phyloP scores from a whole-genome alignment of 2,797 vertebrate species.

The Oophaga sylvatica region DNA sequence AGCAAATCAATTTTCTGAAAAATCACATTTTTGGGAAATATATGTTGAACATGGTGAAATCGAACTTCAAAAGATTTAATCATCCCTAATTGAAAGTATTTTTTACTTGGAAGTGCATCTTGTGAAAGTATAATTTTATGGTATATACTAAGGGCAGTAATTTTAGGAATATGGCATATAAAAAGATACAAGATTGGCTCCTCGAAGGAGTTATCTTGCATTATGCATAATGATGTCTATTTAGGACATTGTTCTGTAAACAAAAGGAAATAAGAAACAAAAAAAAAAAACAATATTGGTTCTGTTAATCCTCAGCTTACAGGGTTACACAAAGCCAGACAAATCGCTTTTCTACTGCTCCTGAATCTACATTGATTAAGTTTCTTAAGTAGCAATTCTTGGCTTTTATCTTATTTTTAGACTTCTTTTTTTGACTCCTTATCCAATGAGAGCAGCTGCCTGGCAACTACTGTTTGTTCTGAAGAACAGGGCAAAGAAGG shows the following conservation, averaged over 20 bases:
- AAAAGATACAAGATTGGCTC: conserved; percentile 5
- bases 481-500: conserved; percentile 65
- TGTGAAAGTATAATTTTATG: background rate
- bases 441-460: conserved; percentile 71
- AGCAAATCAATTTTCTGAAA: too few relatives aligned
- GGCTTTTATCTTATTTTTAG: conserved; percentile 48
- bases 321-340: conserved; percentile 33
- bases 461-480: conserved; percentile 73
- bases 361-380: conserved; percentile 51
- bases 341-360: conserved; percentile 49
- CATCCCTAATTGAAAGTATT: too few relatives aligned
- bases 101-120: background rate
- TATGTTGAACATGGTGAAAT: too few relatives aligned
- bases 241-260: conserved; percentile 61
- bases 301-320: conserved; percentile 65
- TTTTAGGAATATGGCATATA: background rate
- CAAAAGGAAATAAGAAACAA: conserved; percentile 64
- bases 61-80: too few relatives aligned
- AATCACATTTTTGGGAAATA: too few relatives aligned
- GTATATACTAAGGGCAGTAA: background rate
- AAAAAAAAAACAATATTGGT: conserved; percentile 61
- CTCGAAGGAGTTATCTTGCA: background rate
- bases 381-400: conserved; percentile 53
- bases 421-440: conserved; percentile 32
- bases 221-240: conserved; percentile 31